These are phyloP conservation scores for Gobio gobio DNA, from an alignment of 2,113 vertebrate species.

Conservation along the genomic window DNA sequence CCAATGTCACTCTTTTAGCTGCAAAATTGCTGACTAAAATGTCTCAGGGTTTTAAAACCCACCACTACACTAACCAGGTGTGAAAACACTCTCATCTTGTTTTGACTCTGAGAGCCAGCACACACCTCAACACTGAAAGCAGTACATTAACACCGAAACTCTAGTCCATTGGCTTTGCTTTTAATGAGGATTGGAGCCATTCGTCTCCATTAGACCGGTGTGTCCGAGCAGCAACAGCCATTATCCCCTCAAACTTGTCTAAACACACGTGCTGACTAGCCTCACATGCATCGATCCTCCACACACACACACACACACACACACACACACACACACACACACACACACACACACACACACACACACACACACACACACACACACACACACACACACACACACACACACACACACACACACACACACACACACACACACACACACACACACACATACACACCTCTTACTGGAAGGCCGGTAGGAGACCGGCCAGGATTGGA, in stretches of 20 bases:
- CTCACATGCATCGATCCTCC: constrained; percentile 57
- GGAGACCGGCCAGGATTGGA: constrained; percentile 31
- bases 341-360: constrained; percentile 10
- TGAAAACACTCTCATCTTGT: constrained; percentile 25
- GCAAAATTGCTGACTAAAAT: constrained; percentile 14
- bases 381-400: constrained; percentile 29
- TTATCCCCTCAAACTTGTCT: constrained; percentile 78
- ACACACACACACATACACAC: constrained; percentile 23
- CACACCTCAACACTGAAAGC: constrained; percentile 72
- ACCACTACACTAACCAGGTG: neutral
- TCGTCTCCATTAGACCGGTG: constrained; percentile 76
- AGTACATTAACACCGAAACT: constrained; percentile 85
- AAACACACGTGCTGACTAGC: constrained; percentile 66
- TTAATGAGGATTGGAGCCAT: constrained; percentile 81
- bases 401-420: constrained; percentile 42
- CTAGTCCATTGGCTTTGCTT: constrained; percentile 77
- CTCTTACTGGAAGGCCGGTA: constrained; percentile 55
- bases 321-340: constrained; percentile 27
- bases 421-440: constrained; percentile 30
- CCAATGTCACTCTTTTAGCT: neutral
- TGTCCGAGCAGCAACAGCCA: constrained; percentile 69
- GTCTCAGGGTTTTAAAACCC: neutral
- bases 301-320: constrained; percentile 42
- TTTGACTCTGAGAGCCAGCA: constrained; percentile 73
- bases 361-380: constrained; percentile 30